These are phyloP conservation scores for Microctonus hyperodae DNA, from an alignment of 2,888 invertebrate species.

Conservation along the genomic window DNA sequence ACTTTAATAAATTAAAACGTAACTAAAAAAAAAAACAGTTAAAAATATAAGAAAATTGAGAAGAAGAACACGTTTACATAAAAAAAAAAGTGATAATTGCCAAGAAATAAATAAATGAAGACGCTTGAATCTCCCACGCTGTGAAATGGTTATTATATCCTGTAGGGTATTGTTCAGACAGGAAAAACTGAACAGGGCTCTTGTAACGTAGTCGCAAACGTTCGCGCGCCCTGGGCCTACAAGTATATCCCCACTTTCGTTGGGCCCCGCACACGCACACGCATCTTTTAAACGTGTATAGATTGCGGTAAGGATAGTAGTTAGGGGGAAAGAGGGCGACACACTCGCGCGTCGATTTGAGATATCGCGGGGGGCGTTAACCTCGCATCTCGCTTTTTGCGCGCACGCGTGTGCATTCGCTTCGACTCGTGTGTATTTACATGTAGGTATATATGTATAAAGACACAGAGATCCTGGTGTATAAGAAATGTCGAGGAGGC, in stretches of 20 bases:
- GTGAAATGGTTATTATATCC: slow-evolving; percentile 56
- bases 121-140: slow-evolving; percentile 51
- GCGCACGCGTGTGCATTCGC: slow-evolving; percentile 33
- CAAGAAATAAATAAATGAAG: slow-evolving; percentile 49
- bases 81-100: slow-evolving; percentile 42
- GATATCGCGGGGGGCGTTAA: slow-evolving; percentile 59
- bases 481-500: slow-evolving; percentile 5
- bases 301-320: neutral
- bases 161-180: slow-evolving; percentile 55
- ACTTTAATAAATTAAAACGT: neutral
- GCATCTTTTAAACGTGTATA: slow-evolving; percentile 21
- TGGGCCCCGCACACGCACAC: slow-evolving; percentile 24
- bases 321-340: slow-evolving; percentile 25
- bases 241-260: slow-evolving; percentile 32
- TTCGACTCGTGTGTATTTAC: slow-evolving; percentile 28
- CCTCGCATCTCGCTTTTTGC: slow-evolving; percentile 50
- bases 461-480: slow-evolving; percentile 16
- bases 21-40: slow-evolving; percentile 11
- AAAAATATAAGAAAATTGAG: slow-evolving; percentile 24
- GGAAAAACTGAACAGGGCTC: slow-evolving; percentile 57
- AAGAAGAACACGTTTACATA: neutral
- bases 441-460: slow-evolving; percentile 23
- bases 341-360: slow-evolving; percentile 53
- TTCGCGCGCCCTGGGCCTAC: slow-evolving; percentile 29
- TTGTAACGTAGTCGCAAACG: slow-evolving; percentile 48